Evolutionary conservation across 64 coral and sea anemone species (phyloP).

Genomic region (Porites lutea): DNA sequence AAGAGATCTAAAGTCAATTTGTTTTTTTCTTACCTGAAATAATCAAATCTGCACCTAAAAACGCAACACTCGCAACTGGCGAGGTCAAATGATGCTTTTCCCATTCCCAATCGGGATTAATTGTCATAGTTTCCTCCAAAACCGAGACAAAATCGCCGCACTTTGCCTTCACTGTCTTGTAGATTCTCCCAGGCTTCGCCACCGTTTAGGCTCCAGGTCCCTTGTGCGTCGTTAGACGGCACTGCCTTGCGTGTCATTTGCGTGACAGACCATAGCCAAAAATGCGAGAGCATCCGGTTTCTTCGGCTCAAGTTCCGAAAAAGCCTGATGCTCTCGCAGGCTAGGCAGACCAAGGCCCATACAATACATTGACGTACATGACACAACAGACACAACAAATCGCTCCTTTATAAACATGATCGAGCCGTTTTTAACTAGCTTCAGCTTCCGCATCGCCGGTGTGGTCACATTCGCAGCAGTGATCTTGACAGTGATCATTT

Average conservation of each 20-base stretch:
- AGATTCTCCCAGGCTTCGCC: background rate
- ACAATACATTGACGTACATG: no score
- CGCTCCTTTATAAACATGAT: background rate
- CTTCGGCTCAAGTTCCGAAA: no score
- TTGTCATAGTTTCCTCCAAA: background rate
- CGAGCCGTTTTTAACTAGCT: background rate
- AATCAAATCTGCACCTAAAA: slow-evolving; percentile 15
- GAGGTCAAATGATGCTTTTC: slow-evolving; percentile 25
- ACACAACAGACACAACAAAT: background rate
- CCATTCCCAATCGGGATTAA: background rate
- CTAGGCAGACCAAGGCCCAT: no score
- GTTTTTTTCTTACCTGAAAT: slow-evolving; percentile 7
- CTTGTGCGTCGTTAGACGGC: no score
- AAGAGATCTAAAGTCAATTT: background rate
- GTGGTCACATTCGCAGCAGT: background rate
- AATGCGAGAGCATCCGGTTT: no score
- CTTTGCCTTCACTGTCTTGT: background rate
- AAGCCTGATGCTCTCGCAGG: no score
- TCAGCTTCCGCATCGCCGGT: background rate
- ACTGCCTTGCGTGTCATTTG: no score
- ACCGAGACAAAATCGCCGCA: background rate
- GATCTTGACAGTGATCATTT: background rate
- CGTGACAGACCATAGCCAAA: no score
- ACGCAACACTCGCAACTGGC: slow-evolving; percentile 23
- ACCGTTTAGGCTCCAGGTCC: no score